Conservation (phyloP, 2,888 invertebrate species). For the Phaonia tiefii region DNA sequence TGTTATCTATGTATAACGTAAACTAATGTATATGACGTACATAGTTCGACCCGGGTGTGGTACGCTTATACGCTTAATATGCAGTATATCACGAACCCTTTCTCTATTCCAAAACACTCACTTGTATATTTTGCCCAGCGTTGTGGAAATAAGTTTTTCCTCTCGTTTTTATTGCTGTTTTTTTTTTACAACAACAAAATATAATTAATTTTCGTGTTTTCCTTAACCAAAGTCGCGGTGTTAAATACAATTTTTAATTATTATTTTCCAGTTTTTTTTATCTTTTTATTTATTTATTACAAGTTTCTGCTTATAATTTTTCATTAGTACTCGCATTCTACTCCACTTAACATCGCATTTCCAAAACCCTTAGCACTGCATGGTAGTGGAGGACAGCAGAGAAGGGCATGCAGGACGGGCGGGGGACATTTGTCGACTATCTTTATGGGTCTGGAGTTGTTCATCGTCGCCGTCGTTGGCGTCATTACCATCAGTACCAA, state of each 20-base stretch:
- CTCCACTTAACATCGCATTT: conserved; percentile 16
- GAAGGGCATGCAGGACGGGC: not conserved
- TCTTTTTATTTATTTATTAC: conserved; percentile 60
- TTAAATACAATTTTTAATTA: conserved; percentile 61
- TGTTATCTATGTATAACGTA: too few relatives aligned
- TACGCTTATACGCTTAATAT: too few relatives aligned
- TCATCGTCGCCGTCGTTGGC: conserved; percentile 37
- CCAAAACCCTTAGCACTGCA: conserved; percentile 12
- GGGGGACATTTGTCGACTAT: conserved; percentile 19
- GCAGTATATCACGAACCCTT: too few relatives aligned
- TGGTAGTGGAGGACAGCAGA: not conserved
- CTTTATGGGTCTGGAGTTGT: conserved; percentile 37
- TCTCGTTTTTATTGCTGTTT: conserved; percentile 17
- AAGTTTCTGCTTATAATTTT: conserved; percentile 57
- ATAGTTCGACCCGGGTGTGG: too few relatives aligned
- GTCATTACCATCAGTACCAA: conserved; percentile 37
- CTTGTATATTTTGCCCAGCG: too few relatives aligned
- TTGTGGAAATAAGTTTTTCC: not conserved
- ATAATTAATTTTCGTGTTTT: conserved; percentile 40
- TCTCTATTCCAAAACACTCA: too few relatives aligned
- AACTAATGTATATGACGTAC: too few relatives aligned
- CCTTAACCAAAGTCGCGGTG: conserved; percentile 45
- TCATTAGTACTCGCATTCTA: conserved; percentile 55
- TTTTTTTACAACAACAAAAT: not conserved
- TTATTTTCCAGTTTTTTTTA: conserved; percentile 49